A percentile compares a stretch with the other conserved stretches of the same genome.
Evolutionary conservation across 2,797 vertebrate genomes (phyloP).

Genomic region (Micrastur ruficollis): DNA sequence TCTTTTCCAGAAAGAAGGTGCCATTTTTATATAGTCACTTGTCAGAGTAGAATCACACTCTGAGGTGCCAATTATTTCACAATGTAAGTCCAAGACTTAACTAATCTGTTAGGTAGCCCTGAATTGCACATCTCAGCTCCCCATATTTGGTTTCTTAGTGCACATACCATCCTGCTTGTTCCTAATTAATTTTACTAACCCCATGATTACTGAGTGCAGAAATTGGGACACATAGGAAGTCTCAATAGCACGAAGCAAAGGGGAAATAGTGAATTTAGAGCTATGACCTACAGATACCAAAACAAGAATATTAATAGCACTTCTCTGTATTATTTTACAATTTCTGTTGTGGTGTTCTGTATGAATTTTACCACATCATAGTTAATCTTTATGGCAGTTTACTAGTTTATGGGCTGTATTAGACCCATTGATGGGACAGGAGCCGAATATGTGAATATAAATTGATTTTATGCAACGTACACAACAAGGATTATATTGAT

Average conservation of each 20-base stretch:
- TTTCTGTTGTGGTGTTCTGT: slow-evolving; percentile 31
- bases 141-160: slow-evolving; percentile 32
- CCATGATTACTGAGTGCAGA: slow-evolving; percentile 35
- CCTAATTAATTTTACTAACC: slow-evolving; percentile 66
- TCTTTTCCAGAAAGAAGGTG: neutral
- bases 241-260: neutral
- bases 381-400: slow-evolving; percentile 20
- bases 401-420: slow-evolving; percentile 34
- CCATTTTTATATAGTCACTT: neutral
- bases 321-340: slow-evolving; percentile 3
- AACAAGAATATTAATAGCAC: neutral
- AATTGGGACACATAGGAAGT: neutral
- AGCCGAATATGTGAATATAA: slow-evolving; percentile 58
- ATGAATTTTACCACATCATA: neutral
- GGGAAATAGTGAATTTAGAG: slow-evolving; percentile 21
- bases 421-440: slow-evolving; percentile 35
- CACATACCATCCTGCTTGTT: slow-evolving; percentile 22
- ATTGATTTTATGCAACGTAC: slow-evolving; percentile 64
- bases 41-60: slow-evolving; percentile 23
- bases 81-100: slow-evolving; percentile 41
- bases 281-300: slow-evolving; percentile 3
- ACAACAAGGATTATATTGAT: slow-evolving; percentile 58
- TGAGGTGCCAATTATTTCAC: slow-evolving; percentile 52
- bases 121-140: slow-evolving; percentile 29
- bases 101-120: slow-evolving; percentile 11